These are phyloP conservation scores for Arge pagana DNA, from an alignment of 2,888 invertebrate species.

Conservation along the genomic window DNA sequence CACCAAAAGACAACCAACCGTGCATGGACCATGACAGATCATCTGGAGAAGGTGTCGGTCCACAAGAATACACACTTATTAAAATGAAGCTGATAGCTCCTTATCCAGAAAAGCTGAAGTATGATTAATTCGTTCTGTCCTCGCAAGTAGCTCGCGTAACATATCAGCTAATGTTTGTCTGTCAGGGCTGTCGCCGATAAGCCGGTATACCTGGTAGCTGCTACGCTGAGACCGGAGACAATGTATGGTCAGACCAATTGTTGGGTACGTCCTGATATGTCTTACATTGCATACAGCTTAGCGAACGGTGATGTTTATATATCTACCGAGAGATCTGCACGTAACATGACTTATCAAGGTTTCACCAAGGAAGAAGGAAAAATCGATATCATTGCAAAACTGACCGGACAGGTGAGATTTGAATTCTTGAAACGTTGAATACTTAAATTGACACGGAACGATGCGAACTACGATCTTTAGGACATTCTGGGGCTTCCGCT, in stretches of 20 bases:
- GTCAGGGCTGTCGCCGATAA: slow-evolving; percentile 62
- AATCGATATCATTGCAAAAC: slow-evolving; percentile 69
- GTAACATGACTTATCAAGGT: slow-evolving; percentile 95
- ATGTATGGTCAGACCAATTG: slow-evolving; percentile 99
- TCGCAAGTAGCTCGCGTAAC: not conserved
- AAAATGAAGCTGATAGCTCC: slow-evolving; percentile 87
- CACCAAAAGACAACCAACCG: slow-evolving; percentile 95
- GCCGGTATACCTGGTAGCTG: slow-evolving; percentile 87
- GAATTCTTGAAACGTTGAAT: slow-evolving; percentile 16
- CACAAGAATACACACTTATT: slow-evolving; percentile 96
- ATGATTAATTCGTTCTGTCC: slow-evolving; percentile 31
- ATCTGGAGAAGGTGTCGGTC: slow-evolving; percentile 95
- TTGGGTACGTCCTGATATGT: slow-evolving; percentile 95
- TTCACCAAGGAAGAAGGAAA: slow-evolving; percentile 82
- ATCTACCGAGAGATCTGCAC: slow-evolving; percentile 85
- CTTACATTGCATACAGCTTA: slow-evolving; percentile 85
- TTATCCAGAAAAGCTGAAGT: slow-evolving; percentile 73
- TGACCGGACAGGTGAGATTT: slow-evolving; percentile 67
- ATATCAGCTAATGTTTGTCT: slow-evolving; percentile 28
- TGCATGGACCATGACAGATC: slow-evolving; percentile 99
- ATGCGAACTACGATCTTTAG: too few relatives aligned
- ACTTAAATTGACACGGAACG: slow-evolving; percentile 7
- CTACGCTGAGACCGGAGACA: slow-evolving; percentile 97
- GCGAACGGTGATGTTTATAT: slow-evolving; percentile 79
- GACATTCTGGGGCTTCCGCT: slow-evolving; percentile 84